phyloP scores from a whole-genome alignment of 2,113 vertebrate species.

The Phylloscopus whistleri region DNA sequence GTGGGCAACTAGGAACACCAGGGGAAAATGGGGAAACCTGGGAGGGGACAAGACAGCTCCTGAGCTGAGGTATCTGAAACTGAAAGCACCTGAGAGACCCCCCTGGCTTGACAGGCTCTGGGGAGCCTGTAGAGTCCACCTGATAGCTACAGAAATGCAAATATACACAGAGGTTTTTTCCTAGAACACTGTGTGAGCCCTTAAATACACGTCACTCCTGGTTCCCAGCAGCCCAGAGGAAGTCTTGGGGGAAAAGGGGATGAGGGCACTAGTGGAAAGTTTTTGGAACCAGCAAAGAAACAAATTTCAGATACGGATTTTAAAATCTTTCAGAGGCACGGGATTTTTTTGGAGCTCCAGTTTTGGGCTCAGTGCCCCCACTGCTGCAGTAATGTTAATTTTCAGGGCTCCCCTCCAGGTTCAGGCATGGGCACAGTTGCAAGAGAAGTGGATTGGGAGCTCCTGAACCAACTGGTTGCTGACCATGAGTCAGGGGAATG shows the following conservation, averaged over 20 bases:
- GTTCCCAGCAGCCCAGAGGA: background rate
- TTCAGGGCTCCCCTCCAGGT: background rate
- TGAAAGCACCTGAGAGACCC: background rate
- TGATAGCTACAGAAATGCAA: background rate
- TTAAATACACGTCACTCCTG: background rate
- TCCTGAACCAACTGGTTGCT: slow-evolving; percentile 19
- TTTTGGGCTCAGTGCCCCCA: background rate
- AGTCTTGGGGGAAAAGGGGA: background rate
- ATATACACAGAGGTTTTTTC: background rate
- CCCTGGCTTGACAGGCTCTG: background rate
- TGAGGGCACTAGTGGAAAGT: background rate
- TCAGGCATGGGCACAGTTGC: background rate
- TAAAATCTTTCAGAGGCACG: background rate
- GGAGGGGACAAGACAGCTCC: background rate
- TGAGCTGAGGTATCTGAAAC: background rate
- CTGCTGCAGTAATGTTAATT: background rate
- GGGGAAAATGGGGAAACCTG: background rate
- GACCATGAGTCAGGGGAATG: slow-evolving; percentile 47
- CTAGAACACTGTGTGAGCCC: background rate
- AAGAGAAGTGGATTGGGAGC: background rate
- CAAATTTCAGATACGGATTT: background rate
- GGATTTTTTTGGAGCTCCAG: background rate
- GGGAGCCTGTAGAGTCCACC: background rate
- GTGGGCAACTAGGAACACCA: background rate
- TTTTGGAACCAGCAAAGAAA: background rate